Percentiles rank a stretch among this genome's conserved stretches.
Conservation (phyloP, 1,140 invertebrate genomes). For the Anastrepha obliqua region DNA sequence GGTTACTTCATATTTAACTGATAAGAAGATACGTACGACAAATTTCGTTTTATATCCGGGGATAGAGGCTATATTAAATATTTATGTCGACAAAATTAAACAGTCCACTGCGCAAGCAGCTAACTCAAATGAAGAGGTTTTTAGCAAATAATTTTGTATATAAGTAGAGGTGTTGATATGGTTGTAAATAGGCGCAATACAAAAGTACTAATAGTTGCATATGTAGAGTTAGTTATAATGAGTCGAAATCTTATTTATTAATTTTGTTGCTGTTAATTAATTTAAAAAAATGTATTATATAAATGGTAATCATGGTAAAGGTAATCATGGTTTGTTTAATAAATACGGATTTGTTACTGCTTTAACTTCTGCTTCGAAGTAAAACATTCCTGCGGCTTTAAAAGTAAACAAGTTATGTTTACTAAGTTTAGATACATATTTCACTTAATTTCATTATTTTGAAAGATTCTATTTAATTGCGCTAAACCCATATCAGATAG, state of each 20-base stretch:
- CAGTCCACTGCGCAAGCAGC: conserved; percentile 20
- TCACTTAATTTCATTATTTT: too few species aligned
- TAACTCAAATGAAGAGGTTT: conserved; percentile 52
- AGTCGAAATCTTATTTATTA: neutral
- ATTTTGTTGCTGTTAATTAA: neutral
- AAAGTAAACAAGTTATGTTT: too few species aligned
- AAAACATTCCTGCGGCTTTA: too few species aligned
- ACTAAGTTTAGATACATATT: too few species aligned
- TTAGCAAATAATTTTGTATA: conserved; percentile 29
- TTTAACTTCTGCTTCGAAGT: too few species aligned
- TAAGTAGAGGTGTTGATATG: neutral
- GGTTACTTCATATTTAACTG: conserved; percentile 71
- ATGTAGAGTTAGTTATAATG: neutral
- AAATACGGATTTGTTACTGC: too few species aligned
- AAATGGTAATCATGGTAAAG: neutral
- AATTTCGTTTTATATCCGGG: conserved; percentile 72
- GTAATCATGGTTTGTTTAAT: too few species aligned
- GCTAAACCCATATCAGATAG: too few species aligned
- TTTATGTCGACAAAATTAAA: conserved; percentile 68
- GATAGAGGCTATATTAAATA: conserved; percentile 71
- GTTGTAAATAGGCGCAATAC: conserved; percentile 37
- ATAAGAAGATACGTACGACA: conserved; percentile 69
- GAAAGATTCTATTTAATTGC: too few species aligned
- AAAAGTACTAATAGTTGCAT: conserved; percentile 28
- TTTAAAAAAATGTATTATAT: neutral